Evolutionary conservation across 2,113 vertebrate species (phyloP).

Genomic region (Strix uralensis): DNA sequence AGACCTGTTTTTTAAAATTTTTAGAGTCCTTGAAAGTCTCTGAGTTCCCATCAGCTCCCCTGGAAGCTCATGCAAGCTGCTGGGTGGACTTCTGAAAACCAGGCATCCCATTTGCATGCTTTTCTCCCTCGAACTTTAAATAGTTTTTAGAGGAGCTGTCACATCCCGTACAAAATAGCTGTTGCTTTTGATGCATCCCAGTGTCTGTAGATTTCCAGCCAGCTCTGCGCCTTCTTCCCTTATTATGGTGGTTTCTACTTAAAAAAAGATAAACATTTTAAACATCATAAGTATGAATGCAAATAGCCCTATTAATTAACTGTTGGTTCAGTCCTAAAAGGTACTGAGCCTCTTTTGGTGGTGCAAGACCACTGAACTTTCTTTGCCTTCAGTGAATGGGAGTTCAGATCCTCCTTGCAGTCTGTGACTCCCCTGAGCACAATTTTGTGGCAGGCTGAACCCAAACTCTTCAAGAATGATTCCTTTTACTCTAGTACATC

Average conservation of each 20-base stretch:
- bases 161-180: slow-evolving; percentile 44
- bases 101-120: slow-evolving; percentile 38
- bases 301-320: background rate
- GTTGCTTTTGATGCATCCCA: slow-evolving; percentile 12
- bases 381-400: background rate
- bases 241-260: background rate
- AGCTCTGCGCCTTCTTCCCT: background rate
- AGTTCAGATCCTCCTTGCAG: background rate
- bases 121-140: slow-evolving; percentile 28
- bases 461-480: background rate
- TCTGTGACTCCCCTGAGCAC: background rate
- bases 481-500: background rate
- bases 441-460: background rate
- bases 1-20: slow-evolving; percentile 18
- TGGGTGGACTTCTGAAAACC: slow-evolving; percentile 44
- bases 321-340: background rate
- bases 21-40: slow-evolving; percentile 28
- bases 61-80: slow-evolving; percentile 36
- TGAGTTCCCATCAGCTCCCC: slow-evolving; percentile 33
- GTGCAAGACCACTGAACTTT: background rate
- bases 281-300: background rate
- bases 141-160: slow-evolving; percentile 32
- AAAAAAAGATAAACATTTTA: background rate
- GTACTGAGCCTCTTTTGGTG: background rate
- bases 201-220: slow-evolving; percentile 8